phyloP scores from a whole-genome alignment of 1,140 invertebrate genomes.

The Agrypnia vestita region DNA sequence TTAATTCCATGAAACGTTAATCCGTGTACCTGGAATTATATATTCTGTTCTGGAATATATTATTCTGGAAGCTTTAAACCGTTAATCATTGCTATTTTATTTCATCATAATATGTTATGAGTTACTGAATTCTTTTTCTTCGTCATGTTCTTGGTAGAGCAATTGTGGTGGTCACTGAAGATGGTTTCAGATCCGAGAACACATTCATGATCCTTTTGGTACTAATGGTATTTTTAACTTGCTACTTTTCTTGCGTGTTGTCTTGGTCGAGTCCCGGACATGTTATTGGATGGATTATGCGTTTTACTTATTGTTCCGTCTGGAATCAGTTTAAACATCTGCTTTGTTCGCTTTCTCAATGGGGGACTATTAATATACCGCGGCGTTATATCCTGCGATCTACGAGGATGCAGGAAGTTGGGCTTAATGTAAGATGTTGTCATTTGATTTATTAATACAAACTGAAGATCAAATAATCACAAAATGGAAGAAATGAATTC shows the following conservation, averaged over 20 bases:
- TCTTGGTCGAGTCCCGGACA: neutral
- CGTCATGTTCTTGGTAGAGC: no score
- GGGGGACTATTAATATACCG: conserved; percentile 16
- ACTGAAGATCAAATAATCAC: no score
- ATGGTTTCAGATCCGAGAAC: conserved; percentile 1
- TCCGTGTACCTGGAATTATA: no score
- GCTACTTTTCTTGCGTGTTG: neutral
- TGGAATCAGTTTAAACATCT: conserved; percentile 24
- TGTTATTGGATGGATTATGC: conserved; percentile 10
- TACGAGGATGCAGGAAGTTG: conserved; percentile 26
- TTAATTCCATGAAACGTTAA: no score
- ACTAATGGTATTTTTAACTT: neutral
- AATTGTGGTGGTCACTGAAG: no score
- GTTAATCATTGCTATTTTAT: no score
- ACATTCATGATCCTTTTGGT: neutral
- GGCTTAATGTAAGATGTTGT: neutral
- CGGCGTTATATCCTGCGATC: conserved; percentile 20
- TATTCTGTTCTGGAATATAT: no score
- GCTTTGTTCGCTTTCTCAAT: conserved; percentile 19
- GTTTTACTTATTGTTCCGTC: conserved; percentile 18
- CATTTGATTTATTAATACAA: no score
- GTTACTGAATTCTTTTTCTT: no score
- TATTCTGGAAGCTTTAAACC: no score
- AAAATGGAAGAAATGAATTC: no score
- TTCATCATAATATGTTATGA: no score